Conservation (phyloP, 2,888 invertebrate species). For the Entomobrya proxima region DNA sequence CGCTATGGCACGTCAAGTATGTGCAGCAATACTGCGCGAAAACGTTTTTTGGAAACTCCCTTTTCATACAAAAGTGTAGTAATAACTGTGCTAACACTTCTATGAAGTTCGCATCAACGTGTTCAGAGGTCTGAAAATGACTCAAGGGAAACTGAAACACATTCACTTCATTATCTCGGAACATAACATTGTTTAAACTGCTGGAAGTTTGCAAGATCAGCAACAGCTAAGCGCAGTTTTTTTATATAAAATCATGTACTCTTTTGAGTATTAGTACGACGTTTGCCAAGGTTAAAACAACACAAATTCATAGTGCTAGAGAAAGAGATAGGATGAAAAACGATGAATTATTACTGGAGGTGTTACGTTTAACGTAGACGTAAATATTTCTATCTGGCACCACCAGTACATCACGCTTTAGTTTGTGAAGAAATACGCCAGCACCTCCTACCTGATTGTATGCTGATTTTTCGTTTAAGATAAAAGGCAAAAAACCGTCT, state of each 20-base stretch:
- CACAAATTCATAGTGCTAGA: conserved; percentile 22
- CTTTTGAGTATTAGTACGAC: conserved; percentile 32
- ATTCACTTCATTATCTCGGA: background rate
- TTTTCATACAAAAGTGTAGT: no score
- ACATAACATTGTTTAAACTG: background rate
- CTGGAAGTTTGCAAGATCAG: no score
- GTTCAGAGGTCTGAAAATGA: background rate
- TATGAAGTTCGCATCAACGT: background rate
- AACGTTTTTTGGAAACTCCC: background rate
- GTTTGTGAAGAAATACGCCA: background rate
- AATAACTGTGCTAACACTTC: conserved; percentile 22
- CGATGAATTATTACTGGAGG: conserved; percentile 55
- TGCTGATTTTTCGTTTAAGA: conserved; percentile 31
- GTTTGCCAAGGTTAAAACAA: conserved; percentile 62
- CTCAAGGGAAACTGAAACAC: conserved; percentile 4
- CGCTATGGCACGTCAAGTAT: background rate
- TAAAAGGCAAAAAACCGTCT: conserved; percentile 7
- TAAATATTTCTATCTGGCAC: conserved; percentile 18
- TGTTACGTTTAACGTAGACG: conserved; percentile 20
- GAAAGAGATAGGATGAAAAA: background rate
- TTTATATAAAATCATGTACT: conserved; percentile 6
- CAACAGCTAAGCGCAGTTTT: background rate
- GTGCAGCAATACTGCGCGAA: background rate
- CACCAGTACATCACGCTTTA: conserved; percentile 8
- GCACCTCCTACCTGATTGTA: conserved; percentile 30